Evolutionary conservation across 2,113 vertebrate genomes (phyloP).

Genomic region (Muscicapa adusta): DNA sequence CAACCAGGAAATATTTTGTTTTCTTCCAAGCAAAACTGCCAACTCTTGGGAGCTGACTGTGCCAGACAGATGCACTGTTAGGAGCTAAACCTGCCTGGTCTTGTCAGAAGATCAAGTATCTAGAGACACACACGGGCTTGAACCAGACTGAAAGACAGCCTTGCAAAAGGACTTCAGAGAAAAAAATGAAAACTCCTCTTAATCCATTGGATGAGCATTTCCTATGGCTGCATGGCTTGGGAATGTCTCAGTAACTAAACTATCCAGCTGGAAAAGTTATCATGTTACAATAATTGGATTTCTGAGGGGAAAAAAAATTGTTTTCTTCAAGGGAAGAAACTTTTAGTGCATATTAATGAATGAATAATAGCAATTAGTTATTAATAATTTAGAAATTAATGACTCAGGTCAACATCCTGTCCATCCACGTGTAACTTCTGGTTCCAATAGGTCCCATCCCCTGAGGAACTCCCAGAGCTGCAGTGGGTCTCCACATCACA

Average conservation of each 20-base stretch:
- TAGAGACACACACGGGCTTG: not conserved
- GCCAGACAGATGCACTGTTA: not conserved
- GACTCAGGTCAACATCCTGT: not conserved
- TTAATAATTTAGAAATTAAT: not conserved
- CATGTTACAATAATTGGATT: not conserved
- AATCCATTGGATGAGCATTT: not conserved
- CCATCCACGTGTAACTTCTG: not conserved
- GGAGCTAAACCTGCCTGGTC: not conserved
- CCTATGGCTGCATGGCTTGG: not conserved
- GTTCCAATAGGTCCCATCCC: not conserved
- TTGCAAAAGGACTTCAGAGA: not conserved
- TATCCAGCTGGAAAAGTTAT: not conserved
- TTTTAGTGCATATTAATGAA: not conserved
- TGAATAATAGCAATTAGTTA: not conserved
- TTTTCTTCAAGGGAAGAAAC: not conserved
- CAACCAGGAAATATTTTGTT: not conserved
- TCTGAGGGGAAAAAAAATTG: not conserved
- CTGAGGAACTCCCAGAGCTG: not conserved
- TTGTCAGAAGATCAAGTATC: not conserved
- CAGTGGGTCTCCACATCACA: not conserved
- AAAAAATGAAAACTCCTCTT: not conserved
- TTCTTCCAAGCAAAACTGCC: not conserved
- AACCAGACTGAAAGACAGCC: not conserved
- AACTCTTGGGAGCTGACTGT: not conserved
- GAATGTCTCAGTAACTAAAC: not conserved